Conservation (phyloP, 2,888 invertebrate genomes). For the Acanthococcus lagerstroemiae region DNA sequence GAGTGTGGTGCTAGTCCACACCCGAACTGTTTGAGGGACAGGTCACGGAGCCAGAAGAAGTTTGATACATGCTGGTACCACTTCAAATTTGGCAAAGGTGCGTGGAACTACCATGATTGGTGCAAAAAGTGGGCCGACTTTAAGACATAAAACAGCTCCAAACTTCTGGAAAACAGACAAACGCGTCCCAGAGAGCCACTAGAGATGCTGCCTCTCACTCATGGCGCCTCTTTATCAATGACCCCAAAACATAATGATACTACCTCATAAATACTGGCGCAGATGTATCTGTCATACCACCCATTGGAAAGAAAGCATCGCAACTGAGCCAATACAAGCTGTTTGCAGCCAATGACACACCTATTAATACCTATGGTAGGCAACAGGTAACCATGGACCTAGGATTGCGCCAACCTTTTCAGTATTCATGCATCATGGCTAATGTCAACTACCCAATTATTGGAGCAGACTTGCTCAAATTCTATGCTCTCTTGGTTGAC, state of each 20-base stretch:
- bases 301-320: too few species aligned
- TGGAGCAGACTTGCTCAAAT: too few species aligned
- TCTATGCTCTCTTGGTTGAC: not conserved
- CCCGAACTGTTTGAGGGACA: not conserved
- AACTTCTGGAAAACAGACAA: too few species aligned
- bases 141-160: too few species aligned
- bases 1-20: too few species aligned
- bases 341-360: conserved; percentile 8
- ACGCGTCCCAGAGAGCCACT: too few species aligned
- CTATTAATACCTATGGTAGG: conserved; percentile 16
- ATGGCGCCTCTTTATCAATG: not conserved
- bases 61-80: not conserved
- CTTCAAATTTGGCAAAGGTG: not conserved
- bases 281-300: conserved; percentile 31
- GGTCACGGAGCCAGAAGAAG: not conserved
- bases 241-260: too few species aligned
- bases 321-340: too few species aligned
- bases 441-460: not conserved
- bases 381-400: not conserved
- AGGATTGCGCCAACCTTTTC: not conserved
- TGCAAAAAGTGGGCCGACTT: too few species aligned
- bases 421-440: not conserved
- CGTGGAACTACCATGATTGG: too few species aligned
- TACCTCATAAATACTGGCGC: conserved; percentile 32
- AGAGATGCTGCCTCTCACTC: not conserved